phyloP scores from a whole-genome alignment of 2,888 invertebrate genomes.

The Oxytorus armatus region DNA sequence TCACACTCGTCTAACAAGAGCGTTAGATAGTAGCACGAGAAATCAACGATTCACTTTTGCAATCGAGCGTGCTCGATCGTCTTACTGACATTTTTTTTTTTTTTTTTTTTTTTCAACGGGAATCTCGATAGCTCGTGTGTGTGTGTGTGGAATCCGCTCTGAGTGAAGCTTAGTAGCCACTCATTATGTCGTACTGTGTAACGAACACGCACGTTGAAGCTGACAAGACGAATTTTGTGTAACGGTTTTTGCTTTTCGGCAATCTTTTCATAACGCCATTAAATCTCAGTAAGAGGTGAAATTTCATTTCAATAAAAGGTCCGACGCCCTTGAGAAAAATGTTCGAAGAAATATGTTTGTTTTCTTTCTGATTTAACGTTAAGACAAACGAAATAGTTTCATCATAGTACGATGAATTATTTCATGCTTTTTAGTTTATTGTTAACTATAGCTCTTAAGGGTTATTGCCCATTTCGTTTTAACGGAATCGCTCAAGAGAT shows the following conservation, averaged over 20 bases:
- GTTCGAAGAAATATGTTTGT: no score
- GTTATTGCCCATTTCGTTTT: no score
- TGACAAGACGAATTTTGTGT: constrained; percentile 22
- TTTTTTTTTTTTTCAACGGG: background rate
- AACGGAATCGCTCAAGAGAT: no score
- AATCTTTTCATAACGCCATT: background rate
- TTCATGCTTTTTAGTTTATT: no score
- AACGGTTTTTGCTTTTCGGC: background rate
- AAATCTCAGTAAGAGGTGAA: background rate
- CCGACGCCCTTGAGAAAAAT: no score
- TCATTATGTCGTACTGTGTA: constrained; percentile 18
- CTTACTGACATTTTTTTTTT: constrained; percentile 15
- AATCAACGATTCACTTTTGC: constrained; percentile 80
- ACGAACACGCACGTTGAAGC: constrained; percentile 1
- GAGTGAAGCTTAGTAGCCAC: constrained; percentile 20
- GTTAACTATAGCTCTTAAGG: no score
- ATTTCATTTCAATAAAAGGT: background rate
- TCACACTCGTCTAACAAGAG: constrained; percentile 19
- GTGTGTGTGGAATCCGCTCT: background rate
- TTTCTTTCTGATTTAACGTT: no score
- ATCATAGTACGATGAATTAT: no score
- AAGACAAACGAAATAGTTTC: no score
- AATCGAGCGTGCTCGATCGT: constrained; percentile 73
- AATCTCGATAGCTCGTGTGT: constrained; percentile 16
- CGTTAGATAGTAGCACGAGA: constrained; percentile 78